Conservation (phyloP, 2,888 invertebrate genomes). For the Taphrorychus bicolor region DNA sequence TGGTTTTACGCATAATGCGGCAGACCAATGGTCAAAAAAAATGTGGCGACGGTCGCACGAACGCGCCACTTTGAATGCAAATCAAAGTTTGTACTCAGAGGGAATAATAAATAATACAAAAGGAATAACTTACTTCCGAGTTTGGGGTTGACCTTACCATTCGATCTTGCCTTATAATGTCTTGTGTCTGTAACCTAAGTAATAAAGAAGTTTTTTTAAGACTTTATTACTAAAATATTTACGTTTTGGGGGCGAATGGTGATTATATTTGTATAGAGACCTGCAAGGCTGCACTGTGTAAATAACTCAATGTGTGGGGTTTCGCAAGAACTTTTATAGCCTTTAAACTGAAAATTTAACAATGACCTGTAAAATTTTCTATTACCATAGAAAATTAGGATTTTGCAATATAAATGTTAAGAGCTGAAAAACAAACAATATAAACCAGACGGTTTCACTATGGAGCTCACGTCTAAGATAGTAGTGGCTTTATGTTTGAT, state of each 20-base stretch:
- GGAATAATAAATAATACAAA: neutral
- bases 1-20: slow-evolving; percentile 5
- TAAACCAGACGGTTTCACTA: no score
- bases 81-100: neutral
- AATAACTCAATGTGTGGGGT: no score
- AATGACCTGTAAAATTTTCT: no score
- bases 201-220: neutral
- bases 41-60: neutral
- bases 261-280: no score
- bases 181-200: neutral
- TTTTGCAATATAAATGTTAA: no score
- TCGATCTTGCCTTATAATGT: neutral
- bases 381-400: no score
- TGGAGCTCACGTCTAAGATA: no score
- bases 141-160: neutral
- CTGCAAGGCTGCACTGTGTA: no score
- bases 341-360: no score
- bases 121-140: neutral
- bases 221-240: slow-evolving; percentile 3
- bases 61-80: neutral
- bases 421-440: no score
- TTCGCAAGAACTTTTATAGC: no score
- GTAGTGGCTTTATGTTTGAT: no score
- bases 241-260: neutral
- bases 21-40: neutral